A percentile compares a stretch with the other conserved stretches of the same genome.
phyloP scores from a whole-genome alignment of 2,888 invertebrate genomes.

The Cotesia congregata region DNA sequence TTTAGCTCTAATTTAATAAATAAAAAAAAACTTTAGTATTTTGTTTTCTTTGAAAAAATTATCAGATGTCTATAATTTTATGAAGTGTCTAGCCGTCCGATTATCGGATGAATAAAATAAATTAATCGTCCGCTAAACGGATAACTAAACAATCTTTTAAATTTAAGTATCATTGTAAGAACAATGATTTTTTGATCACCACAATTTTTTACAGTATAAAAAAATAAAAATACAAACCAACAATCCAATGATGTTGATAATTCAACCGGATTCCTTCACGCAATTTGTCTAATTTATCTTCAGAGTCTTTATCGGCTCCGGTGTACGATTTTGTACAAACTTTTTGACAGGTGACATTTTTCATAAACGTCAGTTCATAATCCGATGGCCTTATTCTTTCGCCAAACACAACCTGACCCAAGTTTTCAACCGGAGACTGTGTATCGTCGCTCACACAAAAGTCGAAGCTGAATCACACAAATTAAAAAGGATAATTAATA shows the following conservation, averaged over 20 bases:
- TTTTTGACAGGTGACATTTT: conserved; percentile 76
- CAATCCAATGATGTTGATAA: conserved; percentile 99
- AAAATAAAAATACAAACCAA: conserved; percentile 70
- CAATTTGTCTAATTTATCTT: conserved; percentile 83
- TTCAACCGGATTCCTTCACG: conserved; percentile 94
- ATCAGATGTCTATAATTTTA: too few species aligned
- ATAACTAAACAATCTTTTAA: too few species aligned
- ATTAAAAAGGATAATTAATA: not conserved
- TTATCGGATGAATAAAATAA: too few species aligned
- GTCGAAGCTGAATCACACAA: conserved; percentile 80
- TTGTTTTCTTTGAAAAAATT: too few species aligned
- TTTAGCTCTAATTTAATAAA: too few species aligned
- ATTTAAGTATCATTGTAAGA: too few species aligned
- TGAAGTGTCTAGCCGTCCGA: too few species aligned
- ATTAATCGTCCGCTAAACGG: too few species aligned
- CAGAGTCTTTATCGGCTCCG: conserved; percentile 76
- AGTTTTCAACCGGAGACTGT: conserved; percentile 94
- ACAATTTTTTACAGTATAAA: too few species aligned
- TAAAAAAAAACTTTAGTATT: too few species aligned
- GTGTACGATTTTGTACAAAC: conserved; percentile 84
- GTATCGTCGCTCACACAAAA: conserved; percentile 84
- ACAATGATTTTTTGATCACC: too few species aligned
- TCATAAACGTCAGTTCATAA: conserved; percentile 86
- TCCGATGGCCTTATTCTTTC: conserved; percentile 96
- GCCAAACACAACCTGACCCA: conserved; percentile 99